Conservation (phyloP, 2,888 invertebrate genomes). For the Hirudinaria manillensis region DNA sequence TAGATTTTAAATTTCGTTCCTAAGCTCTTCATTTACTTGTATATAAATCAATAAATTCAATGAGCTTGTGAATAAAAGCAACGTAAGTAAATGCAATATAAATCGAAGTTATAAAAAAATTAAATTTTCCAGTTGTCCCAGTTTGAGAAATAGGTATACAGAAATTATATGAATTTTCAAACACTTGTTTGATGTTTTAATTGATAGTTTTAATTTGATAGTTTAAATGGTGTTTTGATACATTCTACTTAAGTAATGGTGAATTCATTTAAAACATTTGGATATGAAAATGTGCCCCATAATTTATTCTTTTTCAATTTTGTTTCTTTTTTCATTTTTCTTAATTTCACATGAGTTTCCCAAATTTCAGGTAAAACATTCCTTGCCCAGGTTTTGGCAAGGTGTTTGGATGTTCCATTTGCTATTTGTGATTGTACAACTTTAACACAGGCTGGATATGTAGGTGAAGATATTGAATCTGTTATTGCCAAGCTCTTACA, state of each 20-base stretch:
- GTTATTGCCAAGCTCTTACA: constrained; percentile 89
- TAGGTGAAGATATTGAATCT: constrained; percentile 98
- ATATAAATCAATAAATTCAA: background rate
- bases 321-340: too few species aligned
- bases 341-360: background rate
- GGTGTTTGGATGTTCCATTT: constrained; percentile 95
- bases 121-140: too few species aligned
- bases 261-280: too few species aligned
- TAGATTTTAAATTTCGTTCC: background rate
- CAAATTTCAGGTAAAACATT: constrained; percentile 78
- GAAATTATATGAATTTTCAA: too few species aligned
- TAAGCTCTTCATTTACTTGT: background rate
- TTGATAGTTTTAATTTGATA: too few species aligned
- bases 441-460: constrained; percentile 66
- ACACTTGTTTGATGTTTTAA: too few species aligned
- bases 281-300: too few species aligned
- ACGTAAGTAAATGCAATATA: background rate
- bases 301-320: too few species aligned
- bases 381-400: constrained; percentile 91
- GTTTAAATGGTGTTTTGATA: too few species aligned
- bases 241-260: too few species aligned
- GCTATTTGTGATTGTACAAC: constrained; percentile 88
- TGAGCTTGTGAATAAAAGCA: background rate
- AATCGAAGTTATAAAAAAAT: background rate
- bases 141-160: too few species aligned